These are phyloP conservation scores for Neria commutata DNA, from an alignment of 2,888 invertebrate genomes.

Conservation along the genomic window DNA sequence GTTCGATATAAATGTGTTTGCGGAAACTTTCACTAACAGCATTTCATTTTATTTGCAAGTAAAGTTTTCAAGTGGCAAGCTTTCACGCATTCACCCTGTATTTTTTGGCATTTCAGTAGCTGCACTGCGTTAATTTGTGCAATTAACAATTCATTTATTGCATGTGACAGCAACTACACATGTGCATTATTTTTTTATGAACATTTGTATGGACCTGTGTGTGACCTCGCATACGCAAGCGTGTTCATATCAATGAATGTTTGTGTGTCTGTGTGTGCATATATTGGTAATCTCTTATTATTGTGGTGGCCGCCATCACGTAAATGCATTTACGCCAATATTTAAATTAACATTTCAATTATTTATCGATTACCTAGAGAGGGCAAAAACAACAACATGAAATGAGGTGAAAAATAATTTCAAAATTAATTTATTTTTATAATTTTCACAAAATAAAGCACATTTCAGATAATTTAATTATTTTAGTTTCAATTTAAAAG, in stretches of 20 bases:
- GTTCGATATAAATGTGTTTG: too few species aligned
- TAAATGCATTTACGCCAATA: background rate
- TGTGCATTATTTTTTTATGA: conserved; percentile 19
- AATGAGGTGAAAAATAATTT: background rate
- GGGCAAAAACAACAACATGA: background rate
- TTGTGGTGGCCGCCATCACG: too few species aligned
- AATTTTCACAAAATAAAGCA: too few species aligned
- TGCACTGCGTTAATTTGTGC: conserved; percentile 40
- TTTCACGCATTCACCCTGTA: too few species aligned
- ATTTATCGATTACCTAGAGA: conserved; percentile 5
- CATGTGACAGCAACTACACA: conserved; percentile 39
- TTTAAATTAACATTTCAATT: conserved; percentile 7
- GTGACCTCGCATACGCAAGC: background rate
- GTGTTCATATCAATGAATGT: background rate
- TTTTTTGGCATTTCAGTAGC: too few species aligned
- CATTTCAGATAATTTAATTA: too few species aligned
- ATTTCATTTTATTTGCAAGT: too few species aligned
- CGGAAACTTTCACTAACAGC: too few species aligned
- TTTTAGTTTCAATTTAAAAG: too few species aligned
- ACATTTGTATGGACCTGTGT: background rate
- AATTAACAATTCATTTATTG: conserved; percentile 42
- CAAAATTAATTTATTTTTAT: background rate
- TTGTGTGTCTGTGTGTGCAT: background rate
- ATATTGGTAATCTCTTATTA: too few species aligned
- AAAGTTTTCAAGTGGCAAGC: too few species aligned